Conservation (phyloP, 2,888 invertebrate genomes). For the Muschampia plurimacula region DNA sequence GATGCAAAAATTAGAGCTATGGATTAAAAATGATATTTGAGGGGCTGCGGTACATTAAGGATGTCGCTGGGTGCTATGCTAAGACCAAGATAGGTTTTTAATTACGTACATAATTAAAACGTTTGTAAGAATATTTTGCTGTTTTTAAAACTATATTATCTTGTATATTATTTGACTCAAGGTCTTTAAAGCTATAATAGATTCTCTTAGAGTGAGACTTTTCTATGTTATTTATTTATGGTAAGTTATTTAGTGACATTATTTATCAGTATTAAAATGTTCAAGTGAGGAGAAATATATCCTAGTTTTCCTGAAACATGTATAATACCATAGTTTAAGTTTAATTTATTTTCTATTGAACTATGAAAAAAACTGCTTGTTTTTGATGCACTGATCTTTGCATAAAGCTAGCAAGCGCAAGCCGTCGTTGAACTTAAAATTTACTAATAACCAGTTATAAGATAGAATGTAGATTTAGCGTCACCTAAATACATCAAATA, state of each 20-base stretch:
- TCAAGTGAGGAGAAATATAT: neutral
- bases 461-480: constrained; percentile 24
- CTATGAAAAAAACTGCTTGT: constrained; percentile 16
- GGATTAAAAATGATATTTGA: constrained; percentile 40
- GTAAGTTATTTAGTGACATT: constrained; percentile 25
- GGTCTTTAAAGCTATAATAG: constrained; percentile 48
- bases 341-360: constrained; percentile 26
- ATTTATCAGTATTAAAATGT: constrained; percentile 27
- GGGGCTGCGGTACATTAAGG: constrained; percentile 49
- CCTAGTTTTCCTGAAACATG: neutral
- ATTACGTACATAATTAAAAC: constrained; percentile 27
- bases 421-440: constrained; percentile 31
- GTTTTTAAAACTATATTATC: constrained; percentile 26
- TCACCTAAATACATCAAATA: neutral
- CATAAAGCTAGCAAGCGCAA: constrained; percentile 38
- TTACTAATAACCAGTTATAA: constrained; percentile 19
- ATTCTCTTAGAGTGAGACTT: constrained; percentile 35
- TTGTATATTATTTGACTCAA: constrained; percentile 34
- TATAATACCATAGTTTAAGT: constrained; percentile 12
- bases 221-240: constrained; percentile 18
- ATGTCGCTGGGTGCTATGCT: constrained; percentile 72
- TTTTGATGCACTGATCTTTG: constrained; percentile 26
- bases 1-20: constrained; percentile 2
- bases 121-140: constrained; percentile 35
- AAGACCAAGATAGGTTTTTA: constrained; percentile 71